phyloP scores from a whole-genome alignment of 2,113 vertebrate genomes.

The Perca fluviatilis region DNA sequence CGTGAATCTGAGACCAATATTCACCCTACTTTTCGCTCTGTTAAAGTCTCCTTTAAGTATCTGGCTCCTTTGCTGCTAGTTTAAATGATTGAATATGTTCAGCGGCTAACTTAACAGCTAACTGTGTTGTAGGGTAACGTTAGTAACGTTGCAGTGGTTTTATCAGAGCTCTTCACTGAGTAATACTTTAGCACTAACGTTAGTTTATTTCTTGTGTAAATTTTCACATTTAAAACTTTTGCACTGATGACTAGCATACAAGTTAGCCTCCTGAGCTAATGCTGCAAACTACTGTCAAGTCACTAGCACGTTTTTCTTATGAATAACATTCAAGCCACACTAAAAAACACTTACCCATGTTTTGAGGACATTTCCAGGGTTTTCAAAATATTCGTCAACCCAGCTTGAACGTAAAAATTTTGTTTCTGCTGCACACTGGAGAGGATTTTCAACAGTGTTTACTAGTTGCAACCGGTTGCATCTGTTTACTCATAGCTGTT shows the following conservation, averaged over 20 bases:
- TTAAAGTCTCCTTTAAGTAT: not conserved
- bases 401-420: not conserved
- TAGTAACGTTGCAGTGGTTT: not conserved
- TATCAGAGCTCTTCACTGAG: not conserved
- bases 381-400: not conserved
- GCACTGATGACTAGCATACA: not conserved
- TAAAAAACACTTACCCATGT: slow-evolving; percentile 5
- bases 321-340: not conserved
- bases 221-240: not conserved
- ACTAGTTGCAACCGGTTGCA: not conserved
- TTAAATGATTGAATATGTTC: not conserved
- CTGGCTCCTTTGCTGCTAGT: not conserved
- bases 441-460: not conserved
- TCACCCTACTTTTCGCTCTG: not conserved
- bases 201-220: not conserved
- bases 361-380: not conserved
- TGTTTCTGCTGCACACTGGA: not conserved
- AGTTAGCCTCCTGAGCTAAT: too few relatives aligned
- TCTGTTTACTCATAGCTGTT: not conserved
- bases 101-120: not conserved
- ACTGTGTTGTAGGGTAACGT: not conserved
- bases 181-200: not conserved
- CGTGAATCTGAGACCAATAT: not conserved
- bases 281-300: not conserved
- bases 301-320: not conserved